These are phyloP conservation scores for Palythoa grandiflora DNA, from an alignment of 92 coral and sea anemone genomes.

Conservation along the genomic window DNA sequence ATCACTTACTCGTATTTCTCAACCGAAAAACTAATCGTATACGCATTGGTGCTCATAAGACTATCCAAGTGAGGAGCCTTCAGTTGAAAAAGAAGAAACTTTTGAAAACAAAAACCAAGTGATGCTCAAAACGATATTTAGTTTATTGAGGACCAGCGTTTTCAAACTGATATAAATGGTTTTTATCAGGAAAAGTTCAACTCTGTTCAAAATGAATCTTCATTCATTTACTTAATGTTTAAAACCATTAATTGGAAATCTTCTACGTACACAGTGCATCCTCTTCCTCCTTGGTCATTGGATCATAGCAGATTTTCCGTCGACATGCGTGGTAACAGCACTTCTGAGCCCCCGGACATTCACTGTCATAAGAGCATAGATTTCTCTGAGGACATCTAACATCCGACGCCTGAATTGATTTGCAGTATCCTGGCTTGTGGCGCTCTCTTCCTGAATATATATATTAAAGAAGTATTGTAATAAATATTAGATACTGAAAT, in stretches of 20 bases:
- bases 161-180: too few relatives aligned
- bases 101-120: too few relatives aligned
- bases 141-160: too few relatives aligned
- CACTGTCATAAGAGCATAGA: constrained; percentile 53
- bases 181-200: too few relatives aligned
- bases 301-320: constrained; percentile 60
- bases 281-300: constrained; percentile 64
- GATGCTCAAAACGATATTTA: too few relatives aligned
- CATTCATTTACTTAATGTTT: too few relatives aligned
- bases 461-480: background rate
- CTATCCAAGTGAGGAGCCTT: too few relatives aligned
- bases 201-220: too few relatives aligned
- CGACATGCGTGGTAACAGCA: constrained; percentile 75
- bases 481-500: background rate
- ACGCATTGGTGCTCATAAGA: too few relatives aligned
- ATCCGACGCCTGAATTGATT: constrained; percentile 19
- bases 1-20: too few relatives aligned
- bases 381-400: constrained; percentile 39
- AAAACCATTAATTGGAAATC: background rate
- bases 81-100: too few relatives aligned
- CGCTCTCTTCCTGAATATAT: background rate
- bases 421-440: constrained; percentile 14
- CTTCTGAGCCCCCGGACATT: constrained; percentile 69
- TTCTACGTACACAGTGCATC: constrained; percentile 49
- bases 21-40: too few relatives aligned